Base-by-base conservation (phyloP, 30 jellyfish, hydroid and myxozoan genomes). In the Chrysaora quinquecirrha region DNA sequence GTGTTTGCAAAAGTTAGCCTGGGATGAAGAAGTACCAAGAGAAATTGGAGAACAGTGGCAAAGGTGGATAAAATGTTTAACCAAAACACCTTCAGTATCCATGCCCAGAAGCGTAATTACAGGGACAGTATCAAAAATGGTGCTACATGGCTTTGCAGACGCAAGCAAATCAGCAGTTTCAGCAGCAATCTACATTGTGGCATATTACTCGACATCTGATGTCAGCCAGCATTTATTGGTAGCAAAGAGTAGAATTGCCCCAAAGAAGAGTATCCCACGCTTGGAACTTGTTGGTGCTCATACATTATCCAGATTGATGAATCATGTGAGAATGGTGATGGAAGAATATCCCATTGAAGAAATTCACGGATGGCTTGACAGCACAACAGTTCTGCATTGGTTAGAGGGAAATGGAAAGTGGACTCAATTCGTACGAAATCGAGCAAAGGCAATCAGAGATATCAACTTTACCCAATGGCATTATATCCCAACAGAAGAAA, bases 321-420 rank as follows among this genome's bases (percentile, higher is more conserved):
- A 21, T 14, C 4, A 62, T 32, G 79, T 75, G 32, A 75, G 27
- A 61, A 75, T 23, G 48, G 76, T 79, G 32, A 48, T 75, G 87
- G 87, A 75, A 32, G 79, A 75, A 79, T 75, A 75, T 75, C 30
- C 81, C 25, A 75, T 75, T 34, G 76, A 75, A 60, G 81, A 76
- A 10, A 61, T 61, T 0, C 65, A 28, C 34, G 67, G 68, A 21
- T 76, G 80, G 88, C 21, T 54, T 50, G 87, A 75, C 87, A 48
- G 81, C 58, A 75, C 87, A 25, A 75, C 87, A 56, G 87, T 75
- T 34, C 76, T 63, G 11, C 84, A 79, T 24, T 79, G 54, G 90
- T 62, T 79, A 25, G 43, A 24, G 30, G 83, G 83, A 14, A 35
- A 33, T 29, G 54, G 34, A 32, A 46, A 22, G 25, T 73, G 49